Conservation (phyloP, 2,888 invertebrate species). For the Xanthorhoe designata region DNA sequence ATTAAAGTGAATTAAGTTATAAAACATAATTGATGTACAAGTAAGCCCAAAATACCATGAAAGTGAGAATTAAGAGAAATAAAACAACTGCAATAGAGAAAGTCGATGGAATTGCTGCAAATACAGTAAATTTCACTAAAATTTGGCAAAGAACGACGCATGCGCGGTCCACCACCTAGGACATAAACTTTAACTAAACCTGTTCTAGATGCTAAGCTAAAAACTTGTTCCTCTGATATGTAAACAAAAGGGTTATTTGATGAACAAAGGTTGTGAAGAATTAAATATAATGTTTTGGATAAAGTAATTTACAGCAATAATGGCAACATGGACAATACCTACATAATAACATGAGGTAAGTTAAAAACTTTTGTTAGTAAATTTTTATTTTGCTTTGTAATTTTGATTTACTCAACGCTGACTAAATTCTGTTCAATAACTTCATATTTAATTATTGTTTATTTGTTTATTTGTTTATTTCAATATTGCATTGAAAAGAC, state of each 20-base stretch:
- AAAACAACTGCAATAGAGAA: constrained; percentile 47
- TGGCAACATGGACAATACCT: constrained; percentile 16
- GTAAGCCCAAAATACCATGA: background rate
- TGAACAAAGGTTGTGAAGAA: constrained; percentile 21
- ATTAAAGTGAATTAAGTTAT: too few relatives aligned
- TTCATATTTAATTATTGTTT: too few relatives aligned
- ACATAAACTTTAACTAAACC: constrained; percentile 53
- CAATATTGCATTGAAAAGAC: too few relatives aligned
- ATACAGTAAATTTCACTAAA: constrained; percentile 47
- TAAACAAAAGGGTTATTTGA: constrained; percentile 38
- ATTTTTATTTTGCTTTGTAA: background rate
- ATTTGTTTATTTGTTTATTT: too few relatives aligned
- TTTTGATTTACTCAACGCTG: too few relatives aligned
- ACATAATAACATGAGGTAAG: constrained; percentile 19
- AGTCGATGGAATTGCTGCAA: constrained; percentile 77
- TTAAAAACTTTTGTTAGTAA: background rate
- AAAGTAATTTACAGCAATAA: constrained; percentile 12
- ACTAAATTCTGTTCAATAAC: background rate
- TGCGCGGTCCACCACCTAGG: constrained; percentile 55
- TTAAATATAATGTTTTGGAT: background rate
- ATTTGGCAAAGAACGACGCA: constrained; percentile 65
- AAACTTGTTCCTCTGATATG: constrained; percentile 32
- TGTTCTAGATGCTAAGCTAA: constrained; percentile 42
- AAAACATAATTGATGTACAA: too few relatives aligned
- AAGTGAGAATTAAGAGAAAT: constrained; percentile 12